These are phyloP conservation scores for Archaeoteleia sp. DNA, from an alignment of 2,888 invertebrate species.

Conservation along the genomic window DNA sequence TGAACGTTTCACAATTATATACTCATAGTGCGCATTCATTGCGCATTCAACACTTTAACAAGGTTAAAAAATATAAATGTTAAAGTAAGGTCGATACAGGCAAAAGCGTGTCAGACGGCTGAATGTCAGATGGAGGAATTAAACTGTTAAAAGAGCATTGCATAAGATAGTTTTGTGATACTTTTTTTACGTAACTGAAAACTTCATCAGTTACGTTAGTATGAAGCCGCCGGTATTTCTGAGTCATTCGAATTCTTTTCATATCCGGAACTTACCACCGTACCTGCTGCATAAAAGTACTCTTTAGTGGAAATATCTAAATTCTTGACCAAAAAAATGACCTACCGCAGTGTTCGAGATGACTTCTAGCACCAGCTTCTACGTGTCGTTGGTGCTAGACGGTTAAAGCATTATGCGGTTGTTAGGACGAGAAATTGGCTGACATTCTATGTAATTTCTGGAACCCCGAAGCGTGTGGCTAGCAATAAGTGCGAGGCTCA, in stretches of 20 bases:
- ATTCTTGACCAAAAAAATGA: constrained; percentile 26
- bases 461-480: constrained; percentile 41
- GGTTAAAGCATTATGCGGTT: constrained; percentile 67
- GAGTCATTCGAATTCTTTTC: constrained; percentile 15
- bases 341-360: constrained; percentile 27
- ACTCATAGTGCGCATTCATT: too few relatives aligned
- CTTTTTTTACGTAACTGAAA: constrained; percentile 23
- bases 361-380: too few relatives aligned
- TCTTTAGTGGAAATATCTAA: constrained; percentile 20
- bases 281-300: background rate
- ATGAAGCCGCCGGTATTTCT: constrained; percentile 15
- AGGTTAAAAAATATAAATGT: too few relatives aligned
- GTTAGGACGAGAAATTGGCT: constrained; percentile 65
- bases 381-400: too few relatives aligned
- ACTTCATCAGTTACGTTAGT: constrained; percentile 29
- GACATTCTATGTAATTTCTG: constrained; percentile 58
- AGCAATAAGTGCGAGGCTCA: background rate
- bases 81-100: too few relatives aligned
- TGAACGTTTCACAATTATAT: background rate
- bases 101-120: background rate
- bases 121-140: constrained; percentile 6
- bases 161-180: constrained; percentile 10
- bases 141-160: constrained; percentile 11
- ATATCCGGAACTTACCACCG: constrained; percentile 12
- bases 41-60: too few relatives aligned